Conservation (phyloP, 1,140 invertebrate species). For the Berghia stephanieae region DNA sequence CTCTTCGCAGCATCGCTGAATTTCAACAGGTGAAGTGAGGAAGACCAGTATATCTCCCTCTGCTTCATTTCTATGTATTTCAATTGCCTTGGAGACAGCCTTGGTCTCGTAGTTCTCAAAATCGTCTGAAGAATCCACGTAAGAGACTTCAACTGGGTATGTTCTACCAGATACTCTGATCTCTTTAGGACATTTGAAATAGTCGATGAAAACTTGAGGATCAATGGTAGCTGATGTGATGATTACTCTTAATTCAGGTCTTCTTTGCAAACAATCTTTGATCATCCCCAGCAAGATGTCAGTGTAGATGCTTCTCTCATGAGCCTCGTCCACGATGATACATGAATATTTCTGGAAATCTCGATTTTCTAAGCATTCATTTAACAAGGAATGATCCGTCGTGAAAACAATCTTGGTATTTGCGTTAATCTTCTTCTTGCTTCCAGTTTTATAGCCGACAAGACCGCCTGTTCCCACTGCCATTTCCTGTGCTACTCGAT, state of each 20-base stretch:
- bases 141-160: conserved; percentile 92
- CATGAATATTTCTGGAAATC: conserved; percentile 74
- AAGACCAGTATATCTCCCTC: conserved; percentile 96
- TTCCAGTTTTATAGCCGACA: conserved; percentile 72
- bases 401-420: conserved; percentile 89
- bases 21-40: conserved; percentile 75
- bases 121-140: conserved; percentile 76
- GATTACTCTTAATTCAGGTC: conserved; percentile 56
- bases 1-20: conserved; percentile 49
- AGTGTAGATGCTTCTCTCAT: conserved; percentile 94
- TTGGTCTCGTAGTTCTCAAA: conserved; percentile 89
- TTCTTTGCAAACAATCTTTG: conserved; percentile 68
- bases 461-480: conserved; percentile 46
- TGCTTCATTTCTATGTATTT: conserved; percentile 91
- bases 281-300: conserved; percentile 89
- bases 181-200: conserved; percentile 89
- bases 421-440: conserved; percentile 73
- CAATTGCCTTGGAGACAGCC: conserved; percentile 92
- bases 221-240: conserved; percentile 66
- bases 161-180: conserved; percentile 89
- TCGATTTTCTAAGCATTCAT: conserved; percentile 86
- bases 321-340: conserved; percentile 95
- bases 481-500: conserved; percentile 58
- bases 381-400: conserved; percentile 96
- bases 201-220: conserved; percentile 68